Evolutionary conservation across 1,140 invertebrate species (phyloP).

Genomic region (Thaumatotibia leucotreta): DNA sequence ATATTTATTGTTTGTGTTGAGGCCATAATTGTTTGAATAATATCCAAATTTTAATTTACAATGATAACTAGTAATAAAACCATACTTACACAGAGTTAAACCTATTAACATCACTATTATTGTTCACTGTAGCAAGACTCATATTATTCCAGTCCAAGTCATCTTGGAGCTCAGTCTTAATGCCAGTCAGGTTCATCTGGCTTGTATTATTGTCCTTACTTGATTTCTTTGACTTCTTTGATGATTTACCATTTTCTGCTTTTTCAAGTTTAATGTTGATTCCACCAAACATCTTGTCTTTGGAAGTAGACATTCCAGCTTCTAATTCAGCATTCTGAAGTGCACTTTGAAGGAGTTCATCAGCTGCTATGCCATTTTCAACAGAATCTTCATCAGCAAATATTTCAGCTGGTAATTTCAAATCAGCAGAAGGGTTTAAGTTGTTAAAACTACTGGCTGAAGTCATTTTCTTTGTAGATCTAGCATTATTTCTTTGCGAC

Average conservation of each 20-base stretch:
- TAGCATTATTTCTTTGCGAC: constrained; percentile 26
- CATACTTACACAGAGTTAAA: constrained; percentile 56
- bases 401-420: constrained; percentile 66
- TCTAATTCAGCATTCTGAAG: constrained; percentile 43
- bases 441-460: constrained; percentile 48
- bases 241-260: constrained; percentile 24
- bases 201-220: constrained; percentile 42
- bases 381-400: constrained; percentile 70
- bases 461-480: constrained; percentile 34
- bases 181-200: constrained; percentile 53
- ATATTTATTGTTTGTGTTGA: too few species aligned
- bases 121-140: constrained; percentile 66
- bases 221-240: constrained; percentile 52
- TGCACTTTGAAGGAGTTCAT: constrained; percentile 35
- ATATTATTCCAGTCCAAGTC: constrained; percentile 70
- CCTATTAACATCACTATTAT: constrained; percentile 54
- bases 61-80: constrained; percentile 16
- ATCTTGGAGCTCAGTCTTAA: constrained; percentile 73
- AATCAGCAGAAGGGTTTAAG: constrained; percentile 55
- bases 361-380: constrained; percentile 42
- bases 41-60: too few species aligned
- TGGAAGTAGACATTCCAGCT: constrained; percentile 33
- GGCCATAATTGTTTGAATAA: too few species aligned
- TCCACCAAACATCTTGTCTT: constrained; percentile 66
- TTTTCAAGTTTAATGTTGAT: constrained; percentile 68